Evolutionary conservation across 2,888 invertebrate species (phyloP), one percentile per base, ranked within the genome.

Genomic region (Chymomyza fuscimana): DNA sequence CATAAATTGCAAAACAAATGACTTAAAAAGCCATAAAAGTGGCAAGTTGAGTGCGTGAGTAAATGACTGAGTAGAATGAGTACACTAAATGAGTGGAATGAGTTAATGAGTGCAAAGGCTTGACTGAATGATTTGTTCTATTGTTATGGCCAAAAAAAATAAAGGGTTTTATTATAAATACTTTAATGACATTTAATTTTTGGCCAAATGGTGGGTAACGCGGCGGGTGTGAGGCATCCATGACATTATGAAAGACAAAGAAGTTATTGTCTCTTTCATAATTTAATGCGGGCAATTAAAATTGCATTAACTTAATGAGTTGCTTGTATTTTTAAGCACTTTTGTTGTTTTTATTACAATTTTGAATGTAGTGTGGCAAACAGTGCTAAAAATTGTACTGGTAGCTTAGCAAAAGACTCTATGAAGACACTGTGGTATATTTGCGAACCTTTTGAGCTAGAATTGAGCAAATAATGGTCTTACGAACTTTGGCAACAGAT

Each of bases 291-390:
- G 76, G 72, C 73, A 84, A 87, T 83, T 81, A 78, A 80, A 71
- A 73, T 67, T 72, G 72, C 80, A 72, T 70, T 66, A 76, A 87
- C 71, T 85, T 87, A 80, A 87, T 80, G 87, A 82, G 70, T 75
- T 76, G 72, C 74, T 54, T 59, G n/a, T 59, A 25, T 59, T 29
- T 59, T 51, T 63, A 16, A 16, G n/a, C 32, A 29, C 68, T 77
- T 63, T 70, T 74, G 59, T 73, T 60, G 62, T 60, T 64, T 25
- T 32, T 32, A 6, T 50, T 16, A 29, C 7, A 12, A 12, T 25
- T 12, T 7, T 29, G 7, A 32, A 32, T 32, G 32, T 32, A 32
- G 32, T 7, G 0, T 9, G 32, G 32, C 32, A 32, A 32, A 2
- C 7, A 32, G 32, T 32, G 32, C 7, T 9, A 7, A 32, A 7